Evolutionary conservation across 2,797 vertebrate genomes (phyloP).

Genomic region (Chaetophractus vellerosus): DNA sequence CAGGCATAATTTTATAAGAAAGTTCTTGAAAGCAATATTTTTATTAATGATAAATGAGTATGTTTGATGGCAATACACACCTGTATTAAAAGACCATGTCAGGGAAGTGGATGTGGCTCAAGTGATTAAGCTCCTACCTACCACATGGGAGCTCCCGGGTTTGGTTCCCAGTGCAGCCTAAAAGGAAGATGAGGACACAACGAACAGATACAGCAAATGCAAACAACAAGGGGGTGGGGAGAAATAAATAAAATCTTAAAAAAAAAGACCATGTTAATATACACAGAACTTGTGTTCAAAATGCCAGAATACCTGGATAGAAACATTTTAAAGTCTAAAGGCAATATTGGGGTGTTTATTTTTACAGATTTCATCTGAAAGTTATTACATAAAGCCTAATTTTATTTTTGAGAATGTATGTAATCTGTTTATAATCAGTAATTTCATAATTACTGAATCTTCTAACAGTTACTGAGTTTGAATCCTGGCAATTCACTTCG

Average conservation of each 20-base stretch:
- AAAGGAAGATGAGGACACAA: too few species aligned
- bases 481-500: conserved; percentile 6
- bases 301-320: background rate
- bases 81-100: background rate
- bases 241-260: too few species aligned
- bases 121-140: too few species aligned
- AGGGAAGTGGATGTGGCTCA: too few species aligned
- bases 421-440: background rate
- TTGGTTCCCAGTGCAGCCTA: too few species aligned
- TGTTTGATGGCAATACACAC: conserved; percentile 22
- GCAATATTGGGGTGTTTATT: conserved; percentile 16
- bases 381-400: conserved; percentile 37
- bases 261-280: background rate
- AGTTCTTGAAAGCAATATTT: conserved; percentile 46
- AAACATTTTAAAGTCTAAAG: conserved; percentile 49
- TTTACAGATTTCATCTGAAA: conserved; percentile 59
- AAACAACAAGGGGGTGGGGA: too few species aligned
- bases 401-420: conserved; percentile 13
- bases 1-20: conserved; percentile 24
- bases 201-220: too few species aligned
- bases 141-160: too few species aligned
- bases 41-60: conserved; percentile 35
- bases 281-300: conserved; percentile 11
- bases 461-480: background rate
- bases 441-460: background rate